A percentile compares a stretch with the other conserved stretches of the same genome.
Evolutionary conservation across 2,113 vertebrate species (phyloP).

Genomic region (Osmerus mordax): DNA sequence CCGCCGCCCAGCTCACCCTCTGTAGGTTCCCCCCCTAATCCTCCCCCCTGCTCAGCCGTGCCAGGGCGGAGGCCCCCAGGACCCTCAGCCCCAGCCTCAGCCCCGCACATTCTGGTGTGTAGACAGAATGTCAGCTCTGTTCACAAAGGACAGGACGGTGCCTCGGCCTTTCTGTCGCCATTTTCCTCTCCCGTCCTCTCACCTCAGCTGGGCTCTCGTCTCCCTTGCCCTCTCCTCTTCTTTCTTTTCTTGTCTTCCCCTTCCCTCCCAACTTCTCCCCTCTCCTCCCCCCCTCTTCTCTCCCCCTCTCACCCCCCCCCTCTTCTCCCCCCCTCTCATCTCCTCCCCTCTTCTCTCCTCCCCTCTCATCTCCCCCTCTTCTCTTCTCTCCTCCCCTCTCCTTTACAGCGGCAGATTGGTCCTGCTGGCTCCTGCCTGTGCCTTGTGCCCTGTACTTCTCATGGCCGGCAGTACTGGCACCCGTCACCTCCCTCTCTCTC

Average conservation of each 20-base stretch:
- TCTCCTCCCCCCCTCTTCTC: neutral
- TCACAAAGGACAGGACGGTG: too few species aligned
- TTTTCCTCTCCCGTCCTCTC: too few species aligned
- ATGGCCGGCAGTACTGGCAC: conserved; percentile 1
- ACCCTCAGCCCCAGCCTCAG: neutral
- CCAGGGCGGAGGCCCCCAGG: too few species aligned
- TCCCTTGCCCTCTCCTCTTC: conserved; percentile 1
- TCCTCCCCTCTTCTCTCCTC: neutral
- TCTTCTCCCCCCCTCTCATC: neutral
- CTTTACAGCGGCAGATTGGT: conserved; percentile 26
- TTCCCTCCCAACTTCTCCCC: neutral
- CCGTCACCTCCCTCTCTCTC: neutral
- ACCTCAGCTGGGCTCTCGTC: neutral
- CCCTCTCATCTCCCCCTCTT: neutral
- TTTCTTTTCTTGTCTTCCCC: neutral
- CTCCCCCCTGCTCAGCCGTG: neutral
- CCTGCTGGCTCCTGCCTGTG: conserved; percentile 17
- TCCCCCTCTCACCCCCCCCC: neutral
- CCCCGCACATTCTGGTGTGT: neutral
- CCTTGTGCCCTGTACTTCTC: conserved; percentile 10
- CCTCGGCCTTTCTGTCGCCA: neutral
- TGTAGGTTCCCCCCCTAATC: conserved; percentile 53
- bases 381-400: neutral
- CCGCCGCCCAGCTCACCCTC: conserved; percentile 43
- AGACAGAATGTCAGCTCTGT: too few species aligned